Evolutionary conservation across 2,113 vertebrate genomes (phyloP).

Genomic region (Brevimyrus niger): DNA sequence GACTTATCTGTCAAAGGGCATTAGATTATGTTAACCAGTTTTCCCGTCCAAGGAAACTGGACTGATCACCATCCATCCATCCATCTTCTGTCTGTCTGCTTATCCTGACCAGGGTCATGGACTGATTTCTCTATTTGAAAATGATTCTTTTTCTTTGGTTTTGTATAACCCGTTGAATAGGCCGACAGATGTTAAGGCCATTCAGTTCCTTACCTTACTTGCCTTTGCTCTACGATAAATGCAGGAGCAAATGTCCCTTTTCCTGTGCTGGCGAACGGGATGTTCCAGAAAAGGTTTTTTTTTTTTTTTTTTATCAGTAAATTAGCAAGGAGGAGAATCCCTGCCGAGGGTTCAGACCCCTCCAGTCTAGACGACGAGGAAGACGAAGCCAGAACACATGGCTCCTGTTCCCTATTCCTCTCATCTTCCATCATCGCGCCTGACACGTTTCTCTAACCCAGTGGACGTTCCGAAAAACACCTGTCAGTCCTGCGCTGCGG

Average conservation of each 20-base stretch:
- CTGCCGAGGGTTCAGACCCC: neutral
- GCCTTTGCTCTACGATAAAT: neutral
- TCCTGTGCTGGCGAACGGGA: neutral
- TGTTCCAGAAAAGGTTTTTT: neutral
- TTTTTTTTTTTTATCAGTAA: neutral
- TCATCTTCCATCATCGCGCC: neutral
- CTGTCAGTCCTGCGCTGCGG: neutral
- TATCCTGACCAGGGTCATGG: neutral
- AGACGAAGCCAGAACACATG: neutral
- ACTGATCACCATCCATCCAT: neutral
- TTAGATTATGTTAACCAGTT: neutral
- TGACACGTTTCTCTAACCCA: neutral
- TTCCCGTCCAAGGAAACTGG: neutral
- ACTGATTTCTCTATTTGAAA: neutral
- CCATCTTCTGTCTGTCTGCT: neutral
- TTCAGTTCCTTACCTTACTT: neutral
- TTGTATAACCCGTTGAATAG: neutral
- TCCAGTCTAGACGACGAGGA: neutral
- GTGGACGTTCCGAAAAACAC: neutral
- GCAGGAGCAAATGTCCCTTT: neutral
- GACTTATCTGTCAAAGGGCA: neutral
- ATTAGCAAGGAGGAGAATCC: neutral
- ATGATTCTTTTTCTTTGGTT: neutral
- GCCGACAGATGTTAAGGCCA: neutral
- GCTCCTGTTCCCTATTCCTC: neutral